Base-by-base conservation (phyloP, 2,888 invertebrate species). In the Augiades crinisus region DNA sequence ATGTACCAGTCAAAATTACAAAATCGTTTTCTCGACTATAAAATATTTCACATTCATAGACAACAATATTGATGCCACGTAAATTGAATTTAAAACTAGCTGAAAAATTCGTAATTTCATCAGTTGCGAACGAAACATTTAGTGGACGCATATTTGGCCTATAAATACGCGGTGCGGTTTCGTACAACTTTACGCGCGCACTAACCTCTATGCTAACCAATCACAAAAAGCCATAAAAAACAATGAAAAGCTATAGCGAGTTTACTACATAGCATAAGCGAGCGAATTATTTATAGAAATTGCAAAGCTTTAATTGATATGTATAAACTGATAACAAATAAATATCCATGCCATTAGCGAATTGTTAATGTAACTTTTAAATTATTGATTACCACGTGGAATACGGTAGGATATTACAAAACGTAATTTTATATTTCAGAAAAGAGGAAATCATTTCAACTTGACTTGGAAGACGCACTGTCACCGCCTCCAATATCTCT, bases 401-500 rank as follows among this genome's bases (percentile, higher is more conserved):
- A 7, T 13, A 7, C 24, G 8, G 2, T 17, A 14, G 2, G 1
- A 16, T 16, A n/a, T 10, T 6, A 17, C 2, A 17, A 7, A 27
- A 14, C 37, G 27, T 53, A 49, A 61, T 58, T 60, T 41, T 7
- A 50, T 66, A 67, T 74, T 75, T 34, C 81, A 82, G 82, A 81
- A 64, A 90, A 90, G 68, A 83, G 91, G 69, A 90, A 91, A 75
- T 92, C 92, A 62, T 91, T 92, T 66, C 91, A 91, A 70, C 84
- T 93, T 71, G 92, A 92, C 61, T 78, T 93, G 67, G 93, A 92
- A 69, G 93, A 95, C 57, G 91, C 92, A 52, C 80, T 93, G 41
- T 91, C 94, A 30, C 94, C 96, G 34, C 96, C 96, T 3, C 95
- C 95, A 8, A 91, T 96, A 63, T 96, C 96, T 0, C 88, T 96